phyloP scores from a whole-genome alignment of 2,797 vertebrate genomes.

The Linurgus olivaceus region DNA sequence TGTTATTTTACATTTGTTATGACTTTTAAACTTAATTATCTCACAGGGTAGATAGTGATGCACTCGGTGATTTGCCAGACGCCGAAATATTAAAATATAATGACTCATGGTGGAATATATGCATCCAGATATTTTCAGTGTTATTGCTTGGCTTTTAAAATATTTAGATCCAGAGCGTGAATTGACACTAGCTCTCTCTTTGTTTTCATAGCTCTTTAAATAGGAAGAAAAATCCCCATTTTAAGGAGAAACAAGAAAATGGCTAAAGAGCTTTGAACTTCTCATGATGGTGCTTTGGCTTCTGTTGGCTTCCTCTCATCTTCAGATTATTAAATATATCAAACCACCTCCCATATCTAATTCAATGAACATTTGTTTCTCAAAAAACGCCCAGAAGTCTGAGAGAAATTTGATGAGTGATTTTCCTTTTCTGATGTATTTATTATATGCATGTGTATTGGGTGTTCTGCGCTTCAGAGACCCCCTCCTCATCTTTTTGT shows the following conservation, averaged over 20 bases:
- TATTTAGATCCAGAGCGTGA: constrained; percentile 5
- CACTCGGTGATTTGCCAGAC: constrained; percentile 17
- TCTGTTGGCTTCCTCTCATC: background rate
- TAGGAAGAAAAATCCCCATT: background rate
- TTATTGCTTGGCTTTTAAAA: constrained; percentile 45
- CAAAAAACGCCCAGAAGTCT: background rate
- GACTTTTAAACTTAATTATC: constrained; percentile 61
- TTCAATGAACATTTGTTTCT: background rate
- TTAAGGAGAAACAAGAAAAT: background rate
- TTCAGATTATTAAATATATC: background rate
- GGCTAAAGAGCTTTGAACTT: background rate
- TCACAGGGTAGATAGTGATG: constrained; percentile 11
- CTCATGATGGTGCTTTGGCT: background rate
- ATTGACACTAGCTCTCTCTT: background rate
- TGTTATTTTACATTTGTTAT: constrained; percentile 54
- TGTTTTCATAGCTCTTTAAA: constrained; percentile 5
- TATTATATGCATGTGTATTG: background rate
- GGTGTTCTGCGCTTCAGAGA: background rate
- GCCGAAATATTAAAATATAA: constrained; percentile 24
- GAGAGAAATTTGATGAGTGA: background rate
- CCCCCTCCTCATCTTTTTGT: background rate
- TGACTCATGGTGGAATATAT: constrained; percentile 33
- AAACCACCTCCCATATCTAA: background rate
- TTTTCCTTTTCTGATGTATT: constrained; percentile 6
- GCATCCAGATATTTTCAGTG: constrained; percentile 13